Conservation (phyloP, 2,888 invertebrate genomes). For the Tiphia femorata region DNA sequence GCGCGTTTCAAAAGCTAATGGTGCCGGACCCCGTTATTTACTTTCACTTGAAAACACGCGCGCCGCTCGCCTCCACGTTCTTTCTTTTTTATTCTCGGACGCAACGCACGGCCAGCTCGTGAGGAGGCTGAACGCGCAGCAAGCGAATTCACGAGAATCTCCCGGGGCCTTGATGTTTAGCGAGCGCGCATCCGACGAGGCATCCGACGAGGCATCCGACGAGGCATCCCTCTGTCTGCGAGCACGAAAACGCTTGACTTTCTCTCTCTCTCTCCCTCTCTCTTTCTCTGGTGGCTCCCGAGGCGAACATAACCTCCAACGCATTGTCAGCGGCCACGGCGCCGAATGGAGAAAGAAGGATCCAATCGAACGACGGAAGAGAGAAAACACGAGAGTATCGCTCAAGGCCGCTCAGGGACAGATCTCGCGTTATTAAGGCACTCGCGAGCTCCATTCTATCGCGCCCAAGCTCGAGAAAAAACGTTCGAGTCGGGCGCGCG, state of each 20-base stretch:
- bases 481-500: background rate
- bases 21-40: slow-evolving; percentile 28
- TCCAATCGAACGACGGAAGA: background rate
- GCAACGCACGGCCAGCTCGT: too few species aligned
- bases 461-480: slow-evolving; percentile 3
- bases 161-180: too few species aligned
- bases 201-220: too few species aligned
- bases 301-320: slow-evolving; percentile 36
- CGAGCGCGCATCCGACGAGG: too few species aligned
- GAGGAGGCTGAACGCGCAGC: too few species aligned
- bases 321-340: too few species aligned
- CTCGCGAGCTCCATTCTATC: slow-evolving; percentile 12
- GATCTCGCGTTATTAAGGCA: background rate
- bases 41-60: slow-evolving; percentile 35
- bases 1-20: slow-evolving; percentile 15
- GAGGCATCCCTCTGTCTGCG: background rate
- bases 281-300: slow-evolving; percentile 11
- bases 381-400: slow-evolving; percentile 3
- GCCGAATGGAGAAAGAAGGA: slow-evolving; percentile 9
- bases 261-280: slow-evolving; percentile 8
- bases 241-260: slow-evolving; percentile 13
- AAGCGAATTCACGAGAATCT: too few species aligned
- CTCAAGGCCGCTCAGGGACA: slow-evolving; percentile 15
- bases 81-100: too few species aligned
- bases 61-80: too few species aligned